Percentiles rank a stretch among this genome's conserved stretches.
Conservation (phyloP, 2,113 vertebrate species). For the Passer montanus region DNA sequence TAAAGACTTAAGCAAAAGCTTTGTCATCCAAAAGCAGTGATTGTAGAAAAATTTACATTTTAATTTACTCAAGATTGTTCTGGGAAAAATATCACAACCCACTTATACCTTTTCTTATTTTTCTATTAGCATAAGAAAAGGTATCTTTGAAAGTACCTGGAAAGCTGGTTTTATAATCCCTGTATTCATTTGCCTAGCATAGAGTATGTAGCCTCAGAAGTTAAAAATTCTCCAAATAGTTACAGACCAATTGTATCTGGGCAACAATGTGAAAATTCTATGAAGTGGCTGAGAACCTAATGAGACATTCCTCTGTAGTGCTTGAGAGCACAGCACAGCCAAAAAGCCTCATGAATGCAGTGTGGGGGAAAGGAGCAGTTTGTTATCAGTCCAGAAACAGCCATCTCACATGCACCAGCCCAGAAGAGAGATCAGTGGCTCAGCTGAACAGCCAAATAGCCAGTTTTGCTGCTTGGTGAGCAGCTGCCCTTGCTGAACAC, state of each 20-base stretch:
- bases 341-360: neutral
- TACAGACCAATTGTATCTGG: neutral
- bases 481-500: conserved; percentile 2
- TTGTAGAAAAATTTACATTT: conserved; percentile 17
- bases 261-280: neutral
- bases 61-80: conserved; percentile 13
- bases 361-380: neutral
- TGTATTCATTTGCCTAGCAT: conserved; percentile 12
- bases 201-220: neutral
- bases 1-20: neutral
- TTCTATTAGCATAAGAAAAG: conserved; percentile 16
- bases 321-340: neutral
- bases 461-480: neutral
- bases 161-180: conserved; percentile 24
- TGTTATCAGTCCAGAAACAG: neutral
- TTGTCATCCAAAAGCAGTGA: neutral
- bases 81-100: neutral
- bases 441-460: neutral
- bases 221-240: neutral
- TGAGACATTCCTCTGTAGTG: neutral
- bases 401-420: neutral
- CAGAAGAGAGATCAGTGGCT: neutral
- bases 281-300: neutral
- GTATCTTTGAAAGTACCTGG: neutral
- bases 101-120: conserved; percentile 6